Percentiles rank a stretch among this genome's conserved stretches.
Evolutionary conservation across 2,113 vertebrate species (phyloP).

Genomic region (Mesembrinibis cayennensis): DNA sequence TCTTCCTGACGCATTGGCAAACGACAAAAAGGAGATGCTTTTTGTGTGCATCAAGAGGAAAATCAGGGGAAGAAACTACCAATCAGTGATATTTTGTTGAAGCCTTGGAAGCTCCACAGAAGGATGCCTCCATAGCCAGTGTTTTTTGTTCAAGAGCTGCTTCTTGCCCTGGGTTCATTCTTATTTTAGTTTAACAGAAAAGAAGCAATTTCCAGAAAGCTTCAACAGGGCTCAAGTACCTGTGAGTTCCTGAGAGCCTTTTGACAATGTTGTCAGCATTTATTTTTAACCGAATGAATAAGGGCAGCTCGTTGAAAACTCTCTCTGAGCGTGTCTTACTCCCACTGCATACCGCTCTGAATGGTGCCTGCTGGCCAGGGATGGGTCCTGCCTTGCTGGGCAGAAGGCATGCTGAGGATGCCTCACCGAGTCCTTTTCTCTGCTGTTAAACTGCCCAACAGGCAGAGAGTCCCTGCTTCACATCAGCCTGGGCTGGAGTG

Average conservation of each 20-base stretch:
- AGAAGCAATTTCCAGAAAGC: neutral
- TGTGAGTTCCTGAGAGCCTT: neutral
- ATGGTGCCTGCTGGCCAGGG: fast-evolving
- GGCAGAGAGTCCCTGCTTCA: neutral
- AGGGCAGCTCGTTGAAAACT: neutral
- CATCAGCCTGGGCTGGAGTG: neutral
- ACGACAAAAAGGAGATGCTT: neutral
- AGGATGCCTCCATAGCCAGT: neutral
- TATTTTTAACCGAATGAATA: neutral
- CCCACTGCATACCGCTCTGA: neutral
- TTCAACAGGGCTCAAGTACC: neutral
- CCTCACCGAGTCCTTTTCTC: neutral
- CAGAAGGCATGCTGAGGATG: neutral
- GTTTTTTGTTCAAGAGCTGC: neutral
- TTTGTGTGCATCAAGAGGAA: neutral
- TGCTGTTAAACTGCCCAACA: neutral
- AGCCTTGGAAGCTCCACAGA: neutral
- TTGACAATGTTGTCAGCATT: neutral
- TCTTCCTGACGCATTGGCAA: neutral
- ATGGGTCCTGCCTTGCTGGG: neutral
- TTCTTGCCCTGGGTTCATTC: neutral
- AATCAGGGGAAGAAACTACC: neutral
- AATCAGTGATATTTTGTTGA: neutral
- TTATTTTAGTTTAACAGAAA: neutral
- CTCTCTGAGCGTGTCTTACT: fast-evolving